Evolutionary conservation across 2,797 vertebrate genomes (phyloP).

Genomic region (Gymnothorax javanicus): DNA sequence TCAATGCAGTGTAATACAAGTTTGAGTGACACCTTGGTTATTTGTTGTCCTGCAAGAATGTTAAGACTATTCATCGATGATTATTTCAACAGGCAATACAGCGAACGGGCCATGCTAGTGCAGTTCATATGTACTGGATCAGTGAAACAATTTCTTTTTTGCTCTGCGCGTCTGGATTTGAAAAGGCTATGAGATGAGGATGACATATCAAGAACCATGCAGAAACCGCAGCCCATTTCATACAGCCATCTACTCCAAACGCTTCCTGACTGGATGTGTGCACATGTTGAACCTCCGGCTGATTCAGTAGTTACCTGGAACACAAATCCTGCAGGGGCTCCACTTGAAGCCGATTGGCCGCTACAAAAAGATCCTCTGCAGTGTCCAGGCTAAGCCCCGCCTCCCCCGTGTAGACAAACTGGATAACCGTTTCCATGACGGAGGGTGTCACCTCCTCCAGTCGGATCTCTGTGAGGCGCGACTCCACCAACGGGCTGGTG

Average conservation of each 20-base stretch:
- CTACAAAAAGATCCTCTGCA: slow-evolving; percentile 79
- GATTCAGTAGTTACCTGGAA: slow-evolving; percentile 68
- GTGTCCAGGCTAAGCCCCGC: slow-evolving; percentile 74
- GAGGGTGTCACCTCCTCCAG: slow-evolving; percentile 78
- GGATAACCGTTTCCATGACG: slow-evolving; percentile 78
- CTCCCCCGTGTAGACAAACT: slow-evolving; percentile 81
- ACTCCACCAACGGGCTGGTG: slow-evolving; percentile 79
- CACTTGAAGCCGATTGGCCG: slow-evolving; percentile 81
- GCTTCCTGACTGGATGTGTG: no score
- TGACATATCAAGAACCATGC: no score
- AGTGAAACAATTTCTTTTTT: no score
- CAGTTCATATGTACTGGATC: neutral
- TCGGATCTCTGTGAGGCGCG: slow-evolving; percentile 77
- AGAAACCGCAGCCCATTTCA: no score
- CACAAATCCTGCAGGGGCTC: slow-evolving; percentile 80
- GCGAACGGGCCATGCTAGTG: neutral
- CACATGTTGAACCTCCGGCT: no score
- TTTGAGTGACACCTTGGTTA: neutral
- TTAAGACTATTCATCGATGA: neutral
- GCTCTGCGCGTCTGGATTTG: no score
- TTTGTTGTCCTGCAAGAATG: neutral
- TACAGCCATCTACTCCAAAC: no score
- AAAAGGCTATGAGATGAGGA: no score
- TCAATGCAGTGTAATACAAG: neutral
- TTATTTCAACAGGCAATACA: neutral